Evolutionary conservation across 2,888 invertebrate species (phyloP).

Genomic region (Cyrtodaria siliqua): DNA sequence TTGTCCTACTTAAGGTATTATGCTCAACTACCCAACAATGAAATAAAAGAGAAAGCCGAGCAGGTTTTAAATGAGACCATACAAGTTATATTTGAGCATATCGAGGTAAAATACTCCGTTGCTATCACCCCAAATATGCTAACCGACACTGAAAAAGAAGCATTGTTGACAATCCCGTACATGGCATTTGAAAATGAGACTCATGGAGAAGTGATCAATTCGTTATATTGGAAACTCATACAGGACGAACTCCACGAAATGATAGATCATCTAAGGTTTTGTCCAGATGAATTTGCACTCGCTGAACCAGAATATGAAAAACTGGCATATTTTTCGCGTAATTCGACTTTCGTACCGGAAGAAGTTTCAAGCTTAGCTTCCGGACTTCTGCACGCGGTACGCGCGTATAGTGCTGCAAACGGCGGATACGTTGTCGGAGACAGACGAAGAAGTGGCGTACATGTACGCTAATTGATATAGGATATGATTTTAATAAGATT

Average conservation of each 20-base stretch:
- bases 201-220: constrained; percentile 37
- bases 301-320: constrained; percentile 43
- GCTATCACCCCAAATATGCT: constrained; percentile 56
- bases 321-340: constrained; percentile 38
- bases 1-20: constrained; percentile 51
- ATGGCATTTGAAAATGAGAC: constrained; percentile 16
- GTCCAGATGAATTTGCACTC: constrained; percentile 49
- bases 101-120: constrained; percentile 46
- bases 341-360: constrained; percentile 41
- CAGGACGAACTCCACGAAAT: constrained; percentile 59
- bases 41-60: constrained; percentile 42
- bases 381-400: constrained; percentile 50
- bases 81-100: constrained; percentile 42
- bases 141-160: constrained; percentile 46
- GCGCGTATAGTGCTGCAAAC: constrained; percentile 48
- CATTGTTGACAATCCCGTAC: constrained; percentile 41
- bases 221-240: constrained; percentile 50
- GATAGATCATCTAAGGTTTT: constrained; percentile 57
- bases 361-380: constrained; percentile 42
- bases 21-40: constrained; percentile 43
- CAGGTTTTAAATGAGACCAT: constrained; percentile 30
- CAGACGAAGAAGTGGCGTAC: too few relatives aligned
- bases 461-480: too few relatives aligned
- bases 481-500: too few relatives aligned
- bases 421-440: constrained; percentile 36